Conservation (phyloP, 2,888 invertebrate species). For the Microchrysa polita region DNA sequence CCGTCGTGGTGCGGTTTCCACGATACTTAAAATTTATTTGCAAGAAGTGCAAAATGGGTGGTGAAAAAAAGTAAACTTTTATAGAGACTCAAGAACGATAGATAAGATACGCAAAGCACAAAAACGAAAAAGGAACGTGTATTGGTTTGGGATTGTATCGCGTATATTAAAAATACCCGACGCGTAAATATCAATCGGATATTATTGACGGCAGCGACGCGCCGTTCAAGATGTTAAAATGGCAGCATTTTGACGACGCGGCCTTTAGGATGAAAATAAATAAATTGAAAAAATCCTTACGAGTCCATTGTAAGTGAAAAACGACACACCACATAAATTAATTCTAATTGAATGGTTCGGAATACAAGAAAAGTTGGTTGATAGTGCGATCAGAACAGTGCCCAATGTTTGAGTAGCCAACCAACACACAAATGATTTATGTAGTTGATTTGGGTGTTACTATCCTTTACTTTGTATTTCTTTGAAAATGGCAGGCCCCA, state of each 20-base stretch:
- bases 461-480: no score
- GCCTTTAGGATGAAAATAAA: no score
- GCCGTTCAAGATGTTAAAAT: background rate
- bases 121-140: no score
- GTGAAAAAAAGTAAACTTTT: background rate
- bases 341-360: conserved; percentile 21
- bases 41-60: background rate
- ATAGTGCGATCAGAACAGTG: no score
- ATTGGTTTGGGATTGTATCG: no score
- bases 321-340: conserved; percentile 23
- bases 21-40: background rate
- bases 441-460: no score
- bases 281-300: background rate
- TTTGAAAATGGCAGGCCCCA: no score
- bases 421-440: no score
- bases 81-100: background rate
- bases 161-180: conserved; percentile 1
- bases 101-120: background rate
- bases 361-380: background rate
- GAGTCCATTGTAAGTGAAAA: background rate
- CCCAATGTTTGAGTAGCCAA: no score
- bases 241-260: no score
- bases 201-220: background rate
- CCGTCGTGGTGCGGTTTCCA: background rate
- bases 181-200: background rate